Conservation (phyloP, 2,797 vertebrate genomes). For the Benthosema pterotum region DNA sequence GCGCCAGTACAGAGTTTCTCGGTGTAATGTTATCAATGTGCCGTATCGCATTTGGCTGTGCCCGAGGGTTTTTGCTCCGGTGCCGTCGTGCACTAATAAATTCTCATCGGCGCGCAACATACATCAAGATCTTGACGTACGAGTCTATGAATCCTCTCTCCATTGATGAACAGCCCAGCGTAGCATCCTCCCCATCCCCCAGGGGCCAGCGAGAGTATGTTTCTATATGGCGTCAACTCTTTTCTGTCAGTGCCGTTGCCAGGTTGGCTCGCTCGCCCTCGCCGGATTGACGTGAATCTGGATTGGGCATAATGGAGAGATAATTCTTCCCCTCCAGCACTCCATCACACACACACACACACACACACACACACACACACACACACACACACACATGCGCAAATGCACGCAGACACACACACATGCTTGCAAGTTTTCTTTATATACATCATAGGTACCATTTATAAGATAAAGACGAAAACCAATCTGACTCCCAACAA, state of each 20-base stretch:
- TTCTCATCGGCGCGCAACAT: constrained; percentile 13
- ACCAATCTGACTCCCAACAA: too few relatives aligned
- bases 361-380: too few relatives aligned
- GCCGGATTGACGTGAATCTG: constrained; percentile 47
- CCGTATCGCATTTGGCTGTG: constrained; percentile 10
- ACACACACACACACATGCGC: too few relatives aligned
- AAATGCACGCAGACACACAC: too few relatives aligned
- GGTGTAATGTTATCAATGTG: constrained; percentile 18
- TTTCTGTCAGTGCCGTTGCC: constrained; percentile 45
- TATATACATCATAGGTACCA: too few relatives aligned
- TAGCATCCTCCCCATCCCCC: constrained; percentile 40
- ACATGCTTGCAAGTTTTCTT: too few relatives aligned
- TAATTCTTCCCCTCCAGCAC: constrained; percentile 6
- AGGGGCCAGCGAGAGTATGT: constrained; percentile 19
- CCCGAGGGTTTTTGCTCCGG: constrained; percentile 12
- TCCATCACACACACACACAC: too few relatives aligned
- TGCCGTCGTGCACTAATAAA: constrained; percentile 31
- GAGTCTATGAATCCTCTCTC: constrained; percentile 41
- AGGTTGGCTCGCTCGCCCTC: constrained; percentile 28
- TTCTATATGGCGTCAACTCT: constrained; percentile 14
- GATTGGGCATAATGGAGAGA: constrained; percentile 47
- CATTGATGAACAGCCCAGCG: constrained; percentile 31
- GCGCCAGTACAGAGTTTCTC: background rate
- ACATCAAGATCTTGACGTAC: constrained; percentile 17
- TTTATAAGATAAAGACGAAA: too few relatives aligned